Evolutionary conservation across 2,888 invertebrate species (phyloP), one percentile per base, ranked within the genome.

Genomic region (Drosophila borborema): DNA sequence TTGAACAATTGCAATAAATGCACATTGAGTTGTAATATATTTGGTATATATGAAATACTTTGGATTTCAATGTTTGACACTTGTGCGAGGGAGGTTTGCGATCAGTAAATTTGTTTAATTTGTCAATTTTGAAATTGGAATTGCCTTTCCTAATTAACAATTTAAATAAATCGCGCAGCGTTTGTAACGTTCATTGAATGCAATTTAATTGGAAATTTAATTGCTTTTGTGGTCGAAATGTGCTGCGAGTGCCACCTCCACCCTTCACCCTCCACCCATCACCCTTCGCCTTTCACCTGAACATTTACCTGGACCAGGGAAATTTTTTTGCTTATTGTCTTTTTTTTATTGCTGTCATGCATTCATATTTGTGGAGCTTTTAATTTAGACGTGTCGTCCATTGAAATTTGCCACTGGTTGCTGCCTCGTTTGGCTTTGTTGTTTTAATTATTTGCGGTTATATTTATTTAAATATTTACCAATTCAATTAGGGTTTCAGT

Each of bases 171-270:
- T 87, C 86, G 87, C 76, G 49, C 48, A 72, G 53, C 74, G 74
- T 76, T 86, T 80, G 79, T 70, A 81, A 81, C 81, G 74, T 80
- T 87, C 82, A 82, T 79, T 83, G 79, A 89, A 90, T 89, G 85
- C 82, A 90, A 90, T 90, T 89, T 89, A 90, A 91, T 90, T 90
- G 89, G 84, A 87, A 89, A 90, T 89, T 86, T 90, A 89, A 90
- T 90, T 90, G 86, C 90, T 87, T 87, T 87, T 87, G 86, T 87
- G 86, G 86, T 90, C 48, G 82, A 69, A 77, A 81, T 77, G 80
- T 67, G 80, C 67, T 61, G 79, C 67, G 73, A 67, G 78, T 54
- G 70, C 67, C 54, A 38, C 23, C 54, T 40, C 6, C 12, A 9
- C 36, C 59, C 59, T 56, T 73, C 56, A 46, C 69, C 71, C 65